Evolutionary conservation across 1,140 invertebrate species (phyloP), one percentile per base, ranked within the genome.

Genomic region (Mercenaria mercenaria): DNA sequence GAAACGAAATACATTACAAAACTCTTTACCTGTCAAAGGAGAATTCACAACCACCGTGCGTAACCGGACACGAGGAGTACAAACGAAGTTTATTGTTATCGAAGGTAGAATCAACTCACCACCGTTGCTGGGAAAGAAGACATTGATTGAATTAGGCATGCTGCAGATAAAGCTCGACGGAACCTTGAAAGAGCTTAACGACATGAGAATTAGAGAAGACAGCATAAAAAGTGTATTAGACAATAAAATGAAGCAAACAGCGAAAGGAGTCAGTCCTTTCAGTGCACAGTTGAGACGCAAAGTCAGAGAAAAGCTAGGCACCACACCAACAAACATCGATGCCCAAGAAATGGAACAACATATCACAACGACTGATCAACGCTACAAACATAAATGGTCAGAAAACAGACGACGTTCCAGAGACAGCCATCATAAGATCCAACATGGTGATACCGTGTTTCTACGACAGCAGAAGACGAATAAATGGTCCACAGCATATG

Each of bases 351-450:
- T n/a, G 26, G 79, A 77, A 39, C 18, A 67, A 20, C n/a, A 84
- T 0, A 84, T 84, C 23, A 84, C 59, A 43, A 37, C 64, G 23
- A 56, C 34, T 32, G 83, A 59, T 47, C 72, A 41, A 74, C 26
- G 34, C 39, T 86, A 86, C 29, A 86, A 76, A 76, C 0, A 76
- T 3, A 86, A 86, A 56, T 79, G 26, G 39, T 8, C 11, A 37
- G 29, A 72, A 47, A n/a, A n/a, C n/a, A n/a, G n/a, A n/a, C n/a
- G n/a, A n/a, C n/a, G n/a, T n/a, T n/a, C n/a, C n/a, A n/a, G 43
- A 47, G 43, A 47, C 43, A 47, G 43, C 43, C 43, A 47, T 47
- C 43, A 47, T 47, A 47, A 47, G 8, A 47, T 47, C 18, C 8
- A 47, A 69, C 34, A 76, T 59, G 88, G 67, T 84, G 43, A 10